Evolutionary conservation across 1,140 invertebrate genomes (phyloP), one percentile per base, ranked within the genome.

Genomic region (Drosophila pseudoobscura): DNA sequence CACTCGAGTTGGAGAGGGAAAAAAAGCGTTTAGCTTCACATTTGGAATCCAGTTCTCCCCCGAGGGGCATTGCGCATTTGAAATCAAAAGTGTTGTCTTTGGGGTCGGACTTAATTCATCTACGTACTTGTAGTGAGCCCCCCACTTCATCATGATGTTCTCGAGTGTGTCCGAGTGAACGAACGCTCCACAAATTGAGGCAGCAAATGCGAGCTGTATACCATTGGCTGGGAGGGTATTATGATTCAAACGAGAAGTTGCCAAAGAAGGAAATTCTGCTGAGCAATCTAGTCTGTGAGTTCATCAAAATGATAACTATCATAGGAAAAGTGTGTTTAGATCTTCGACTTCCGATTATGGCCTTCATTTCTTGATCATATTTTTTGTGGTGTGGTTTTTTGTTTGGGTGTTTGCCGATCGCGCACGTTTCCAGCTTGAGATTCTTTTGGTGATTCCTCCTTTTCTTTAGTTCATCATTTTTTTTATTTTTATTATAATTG

Each of bases 61-160:
- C 60, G 45, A 35, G n/a, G 43, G 60, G 58, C 70, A 64, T 31
- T 74, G 71, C 71, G 83, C 83, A 88, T 76, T 55, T 83, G 78
- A 88, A 87, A 87, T 78, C 47, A 78, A 88, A 88, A 88, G 83
- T 88, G 78, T 88, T 85, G 69, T 55, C 62, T 55, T 58, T 22
- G 31, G 6, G 35, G 35, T 52, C 26, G 17, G 39, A 50, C 39
- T 65, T 46, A 41, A 46, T 50, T 63, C 44, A 31, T 61, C 74
- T 70, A 49, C 52, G 9, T 6, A 35, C 31, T 9, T 3, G 9
- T 50, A 69, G 68, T 69, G 63, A 69, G 65, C 35, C 24, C 50
- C 17, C 51, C 63, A 49, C 51, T 50, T 55, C 62, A 49, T 69
- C 17, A 69, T 66, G 43, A 69, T 7, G 65, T 56, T 68, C 51